A percentile compares a stretch with the other conserved stretches of the same genome.
phyloP scores from a whole-genome alignment of 2,113 vertebrate species.

The Hirundichthys speculiger region DNA sequence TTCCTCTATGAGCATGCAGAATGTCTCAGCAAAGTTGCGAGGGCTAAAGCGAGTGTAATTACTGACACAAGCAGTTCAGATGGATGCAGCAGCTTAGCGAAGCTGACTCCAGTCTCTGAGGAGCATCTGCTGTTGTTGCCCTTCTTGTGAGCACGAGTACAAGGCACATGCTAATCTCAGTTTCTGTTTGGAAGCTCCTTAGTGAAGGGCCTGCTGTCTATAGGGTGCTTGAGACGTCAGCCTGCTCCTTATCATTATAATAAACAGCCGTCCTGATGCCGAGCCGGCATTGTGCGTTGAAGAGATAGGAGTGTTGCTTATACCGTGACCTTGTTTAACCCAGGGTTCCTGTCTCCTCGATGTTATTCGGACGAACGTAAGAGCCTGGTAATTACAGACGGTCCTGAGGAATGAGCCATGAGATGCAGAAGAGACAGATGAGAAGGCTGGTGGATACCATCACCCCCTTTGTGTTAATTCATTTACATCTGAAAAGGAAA shows the following conservation, averaged over 20 bases:
- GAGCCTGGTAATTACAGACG: conserved; percentile 50
- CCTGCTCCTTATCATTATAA: conserved; percentile 29
- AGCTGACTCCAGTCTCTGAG: conserved; percentile 28
- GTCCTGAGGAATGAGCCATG: conserved; percentile 10
- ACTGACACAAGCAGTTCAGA: conserved; percentile 35
- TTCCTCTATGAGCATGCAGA: not conserved
- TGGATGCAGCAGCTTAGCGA: conserved; percentile 29
- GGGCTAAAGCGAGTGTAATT: conserved; percentile 27
- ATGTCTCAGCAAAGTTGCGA: conserved; percentile 2
- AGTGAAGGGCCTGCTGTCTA: conserved; percentile 20
- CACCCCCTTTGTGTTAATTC: too few relatives aligned
- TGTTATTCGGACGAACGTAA: conserved; percentile 38
- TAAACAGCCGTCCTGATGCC: conserved; percentile 9
- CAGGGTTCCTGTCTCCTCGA: conserved; percentile 38
- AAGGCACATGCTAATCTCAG: conserved; percentile 35
- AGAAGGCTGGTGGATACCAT: too few relatives aligned
- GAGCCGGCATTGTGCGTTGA: not conserved
- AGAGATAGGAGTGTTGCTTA: conserved; percentile 55
- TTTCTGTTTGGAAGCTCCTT: conserved; percentile 33
- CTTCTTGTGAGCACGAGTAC: conserved; percentile 11
- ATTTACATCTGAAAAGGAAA: too few relatives aligned
- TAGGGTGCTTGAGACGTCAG: conserved; percentile 21
- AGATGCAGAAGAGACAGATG: too few relatives aligned
- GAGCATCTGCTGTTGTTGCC: conserved; percentile 26
- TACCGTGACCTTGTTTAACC: conserved; percentile 68